Conservation (phyloP, 2,888 invertebrate species). For the Crepidodera aurea region DNA sequence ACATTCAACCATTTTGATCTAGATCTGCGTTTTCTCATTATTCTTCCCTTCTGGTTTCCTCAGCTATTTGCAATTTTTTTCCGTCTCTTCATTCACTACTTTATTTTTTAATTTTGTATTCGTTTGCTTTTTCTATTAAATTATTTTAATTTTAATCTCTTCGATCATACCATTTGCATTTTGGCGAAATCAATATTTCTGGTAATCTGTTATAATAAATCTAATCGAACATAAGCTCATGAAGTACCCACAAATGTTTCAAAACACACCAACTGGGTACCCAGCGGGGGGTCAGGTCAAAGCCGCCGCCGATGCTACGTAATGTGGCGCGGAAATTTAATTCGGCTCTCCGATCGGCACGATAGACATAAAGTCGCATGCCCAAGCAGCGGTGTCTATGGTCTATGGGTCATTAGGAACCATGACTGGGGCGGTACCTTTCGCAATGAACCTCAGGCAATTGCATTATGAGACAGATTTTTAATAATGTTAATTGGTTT, state of each 20-base stretch:
- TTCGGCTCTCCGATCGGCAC: slow-evolving; percentile 52
- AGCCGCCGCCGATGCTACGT: slow-evolving; percentile 57
- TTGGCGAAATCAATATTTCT: no score
- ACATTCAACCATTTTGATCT: no score
- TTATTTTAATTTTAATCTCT: no score
- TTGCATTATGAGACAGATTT: slow-evolving; percentile 13
- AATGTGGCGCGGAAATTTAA: slow-evolving; percentile 58
- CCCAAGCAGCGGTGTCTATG: slow-evolving; percentile 40
- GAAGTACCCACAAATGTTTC: slow-evolving; percentile 17
- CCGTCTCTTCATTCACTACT: no score
- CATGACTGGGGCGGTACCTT: slow-evolving; percentile 52
- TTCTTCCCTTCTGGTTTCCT: no score
- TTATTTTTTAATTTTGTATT: no score
- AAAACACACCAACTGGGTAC: slow-evolving; percentile 30
- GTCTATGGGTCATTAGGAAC: slow-evolving; percentile 56
- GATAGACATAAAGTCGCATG: slow-evolving; percentile 42
- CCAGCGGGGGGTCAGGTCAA: slow-evolving; percentile 55
- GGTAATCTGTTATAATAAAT: no score
- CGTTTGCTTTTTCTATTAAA: no score
- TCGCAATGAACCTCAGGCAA: slow-evolving; percentile 24
- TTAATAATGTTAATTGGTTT: slow-evolving; percentile 6
- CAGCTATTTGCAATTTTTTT: no score
- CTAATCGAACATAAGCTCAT: no score
- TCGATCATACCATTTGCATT: no score
- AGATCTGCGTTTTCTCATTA: no score